Evolutionary conservation across 2,888 invertebrate species (phyloP).

Genomic region (Xylocampa areola): DNA sequence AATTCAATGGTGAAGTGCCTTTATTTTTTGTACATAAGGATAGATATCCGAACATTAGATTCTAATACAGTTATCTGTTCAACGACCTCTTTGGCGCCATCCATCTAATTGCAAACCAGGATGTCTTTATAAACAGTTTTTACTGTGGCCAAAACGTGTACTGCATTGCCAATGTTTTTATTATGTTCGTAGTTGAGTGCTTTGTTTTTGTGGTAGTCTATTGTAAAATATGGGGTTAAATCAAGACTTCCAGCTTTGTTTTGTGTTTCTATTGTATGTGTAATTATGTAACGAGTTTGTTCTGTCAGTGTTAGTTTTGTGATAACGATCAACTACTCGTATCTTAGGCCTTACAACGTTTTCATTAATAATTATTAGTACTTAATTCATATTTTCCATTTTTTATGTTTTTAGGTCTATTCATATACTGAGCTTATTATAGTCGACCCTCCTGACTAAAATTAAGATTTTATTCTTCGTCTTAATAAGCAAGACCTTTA

Average conservation of each 20-base stretch:
- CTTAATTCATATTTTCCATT: too few relatives aligned
- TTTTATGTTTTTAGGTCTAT: neutral
- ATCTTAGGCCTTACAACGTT: too few relatives aligned
- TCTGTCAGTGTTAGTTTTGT: neutral
- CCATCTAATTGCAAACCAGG: slow-evolving; percentile 38
- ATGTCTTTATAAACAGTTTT: slow-evolving; percentile 42
- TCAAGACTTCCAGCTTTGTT: neutral
- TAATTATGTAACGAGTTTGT: neutral
- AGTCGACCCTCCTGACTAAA: too few relatives aligned
- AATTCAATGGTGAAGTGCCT: slow-evolving; percentile 23
- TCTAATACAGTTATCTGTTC: slow-evolving; percentile 48
- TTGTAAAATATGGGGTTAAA: slow-evolving; percentile 2
- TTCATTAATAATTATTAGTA: too few relatives aligned
- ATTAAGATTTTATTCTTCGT: neutral
- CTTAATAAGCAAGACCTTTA: neutral
- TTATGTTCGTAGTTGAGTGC: neutral
- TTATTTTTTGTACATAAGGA: slow-evolving; percentile 35
- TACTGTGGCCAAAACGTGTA: slow-evolving; percentile 28
- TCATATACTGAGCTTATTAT: too few relatives aligned
- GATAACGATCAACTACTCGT: too few relatives aligned
- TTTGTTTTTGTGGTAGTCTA: neutral
- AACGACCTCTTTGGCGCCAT: slow-evolving; percentile 56
- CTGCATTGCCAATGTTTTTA: slow-evolving; percentile 20
- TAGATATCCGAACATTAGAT: slow-evolving; percentile 21
- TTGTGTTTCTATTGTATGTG: slow-evolving; percentile 1